Percentiles rank a stretch among this genome's conserved stretches.
Conservation (phyloP, 2,888 invertebrate genomes). For the Dorcus hopei region DNA sequence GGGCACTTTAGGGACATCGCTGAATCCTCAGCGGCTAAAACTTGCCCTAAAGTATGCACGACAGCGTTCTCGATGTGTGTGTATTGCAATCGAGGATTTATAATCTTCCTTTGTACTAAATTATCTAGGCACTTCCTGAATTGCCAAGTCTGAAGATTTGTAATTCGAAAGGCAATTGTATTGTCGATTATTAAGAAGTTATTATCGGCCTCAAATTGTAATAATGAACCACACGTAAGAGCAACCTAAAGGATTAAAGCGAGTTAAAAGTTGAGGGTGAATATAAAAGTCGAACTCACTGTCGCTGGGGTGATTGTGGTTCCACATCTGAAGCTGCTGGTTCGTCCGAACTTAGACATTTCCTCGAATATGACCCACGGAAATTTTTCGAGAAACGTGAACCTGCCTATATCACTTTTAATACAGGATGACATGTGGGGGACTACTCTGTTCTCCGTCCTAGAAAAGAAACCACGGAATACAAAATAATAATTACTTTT, state of each 20-base stretch:
- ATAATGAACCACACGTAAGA: conserved; percentile 35
- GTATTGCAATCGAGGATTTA: conserved; percentile 57
- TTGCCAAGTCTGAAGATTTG: conserved; percentile 23
- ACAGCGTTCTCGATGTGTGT: conserved; percentile 65
- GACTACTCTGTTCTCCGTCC: conserved; percentile 59
- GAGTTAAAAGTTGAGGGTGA: neutral
- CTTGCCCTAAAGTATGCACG: conserved; percentile 61
- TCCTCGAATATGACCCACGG: conserved; percentile 90
- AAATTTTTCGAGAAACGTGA: conserved; percentile 46
- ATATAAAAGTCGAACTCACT: conserved; percentile 48
- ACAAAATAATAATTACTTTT: no score
- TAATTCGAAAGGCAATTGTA: conserved; percentile 37
- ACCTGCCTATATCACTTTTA: conserved; percentile 42
- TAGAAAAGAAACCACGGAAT: conserved; percentile 36
- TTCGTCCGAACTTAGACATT: conserved; percentile 67
- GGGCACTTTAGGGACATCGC: conserved; percentile 68
- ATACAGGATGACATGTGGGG: conserved; percentile 64
- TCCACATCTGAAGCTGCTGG: conserved; percentile 72
- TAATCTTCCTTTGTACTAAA: conserved; percentile 51
- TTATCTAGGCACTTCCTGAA: conserved; percentile 31
- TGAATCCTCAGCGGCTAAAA: conserved; percentile 70
- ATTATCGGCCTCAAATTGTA: conserved; percentile 27
- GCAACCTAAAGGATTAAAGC: conserved; percentile 27
- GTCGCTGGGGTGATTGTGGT: conserved; percentile 80
- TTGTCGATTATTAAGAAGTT: conserved; percentile 34